Conservation (phyloP, 2,797 vertebrate species). For the Merluccius polli region DNA sequence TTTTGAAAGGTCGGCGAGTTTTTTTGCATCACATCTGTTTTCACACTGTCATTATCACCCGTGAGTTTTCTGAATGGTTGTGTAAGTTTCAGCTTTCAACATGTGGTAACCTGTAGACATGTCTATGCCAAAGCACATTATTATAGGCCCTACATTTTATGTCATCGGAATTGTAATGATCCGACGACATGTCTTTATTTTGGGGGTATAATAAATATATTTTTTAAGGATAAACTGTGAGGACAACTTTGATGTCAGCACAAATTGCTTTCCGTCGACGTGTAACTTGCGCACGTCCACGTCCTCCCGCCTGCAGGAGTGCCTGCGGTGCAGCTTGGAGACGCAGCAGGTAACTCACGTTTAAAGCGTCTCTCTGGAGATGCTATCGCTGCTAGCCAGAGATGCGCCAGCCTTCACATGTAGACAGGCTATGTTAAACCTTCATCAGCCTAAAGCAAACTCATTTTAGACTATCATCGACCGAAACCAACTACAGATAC, state of each 20-base stretch:
- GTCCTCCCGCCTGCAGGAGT: slow-evolving; percentile 10
- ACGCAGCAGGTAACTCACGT: neutral
- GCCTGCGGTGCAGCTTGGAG: neutral
- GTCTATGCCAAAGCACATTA: neutral
- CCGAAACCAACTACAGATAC: no score
- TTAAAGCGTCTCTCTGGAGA: neutral
- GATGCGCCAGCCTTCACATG: neutral
- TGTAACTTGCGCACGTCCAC: neutral
- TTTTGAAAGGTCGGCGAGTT: neutral
- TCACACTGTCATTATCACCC: neutral
- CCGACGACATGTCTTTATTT: neutral
- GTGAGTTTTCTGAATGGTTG: neutral
- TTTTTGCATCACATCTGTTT: neutral
- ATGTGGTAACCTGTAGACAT: neutral
- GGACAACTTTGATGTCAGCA: neutral
- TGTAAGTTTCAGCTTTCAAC: neutral
- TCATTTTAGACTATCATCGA: no score
- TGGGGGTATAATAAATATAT: neutral
- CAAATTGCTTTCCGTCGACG: neutral
- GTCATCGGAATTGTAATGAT: neutral
- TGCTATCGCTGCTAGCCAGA: neutral
- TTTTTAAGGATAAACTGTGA: neutral
- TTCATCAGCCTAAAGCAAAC: neutral
- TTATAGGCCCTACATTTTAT: neutral
- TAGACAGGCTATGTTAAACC: neutral